A percentile compares a stretch with the other conserved stretches of the same genome.
Evolutionary conservation across 35 echinoderm and acorn worm genomes (phyloP).

Genomic region (Eucidaris tribuloides): DNA sequence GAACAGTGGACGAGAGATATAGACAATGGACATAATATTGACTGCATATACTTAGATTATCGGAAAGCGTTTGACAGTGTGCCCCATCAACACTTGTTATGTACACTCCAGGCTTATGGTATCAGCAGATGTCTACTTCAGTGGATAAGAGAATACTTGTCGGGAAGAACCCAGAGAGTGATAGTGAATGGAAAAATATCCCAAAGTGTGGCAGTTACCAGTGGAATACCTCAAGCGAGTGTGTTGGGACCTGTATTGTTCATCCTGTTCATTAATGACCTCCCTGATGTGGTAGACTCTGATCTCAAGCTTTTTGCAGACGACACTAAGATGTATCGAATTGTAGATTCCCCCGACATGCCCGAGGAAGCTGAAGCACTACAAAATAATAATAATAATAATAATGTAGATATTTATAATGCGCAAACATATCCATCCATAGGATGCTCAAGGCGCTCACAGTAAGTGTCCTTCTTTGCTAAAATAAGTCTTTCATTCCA

Average conservation of each 20-base stretch:
- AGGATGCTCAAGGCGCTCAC: too few relatives aligned
- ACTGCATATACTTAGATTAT: neutral
- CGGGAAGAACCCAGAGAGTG: constrained; percentile 1
- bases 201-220: neutral
- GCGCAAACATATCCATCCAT: too few relatives aligned
- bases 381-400: too few relatives aligned
- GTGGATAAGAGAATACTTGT: constrained; percentile 4
- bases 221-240: constrained; percentile 28
- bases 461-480: too few relatives aligned
- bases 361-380: too few relatives aligned
- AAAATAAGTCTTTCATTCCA: too few relatives aligned
- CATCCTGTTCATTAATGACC: neutral
- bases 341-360: too few relatives aligned
- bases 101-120: neutral
- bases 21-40: constrained; percentile 19
- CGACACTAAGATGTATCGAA: constrained; percentile 19
- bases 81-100: neutral
- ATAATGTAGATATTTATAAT: too few relatives aligned
- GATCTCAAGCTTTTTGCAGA: constrained; percentile 27
- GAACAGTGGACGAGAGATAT: constrained; percentile 1
- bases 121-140: neutral
- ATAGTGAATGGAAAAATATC: neutral
- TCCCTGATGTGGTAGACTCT: neutral
- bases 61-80: constrained; percentile 33
- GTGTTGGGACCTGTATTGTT: constrained; percentile 7